Percentiles rank a stretch among this genome's conserved stretches.
Evolutionary conservation across 2,797 vertebrate species (phyloP).

Genomic region (Rhyacichthys aspro): DNA sequence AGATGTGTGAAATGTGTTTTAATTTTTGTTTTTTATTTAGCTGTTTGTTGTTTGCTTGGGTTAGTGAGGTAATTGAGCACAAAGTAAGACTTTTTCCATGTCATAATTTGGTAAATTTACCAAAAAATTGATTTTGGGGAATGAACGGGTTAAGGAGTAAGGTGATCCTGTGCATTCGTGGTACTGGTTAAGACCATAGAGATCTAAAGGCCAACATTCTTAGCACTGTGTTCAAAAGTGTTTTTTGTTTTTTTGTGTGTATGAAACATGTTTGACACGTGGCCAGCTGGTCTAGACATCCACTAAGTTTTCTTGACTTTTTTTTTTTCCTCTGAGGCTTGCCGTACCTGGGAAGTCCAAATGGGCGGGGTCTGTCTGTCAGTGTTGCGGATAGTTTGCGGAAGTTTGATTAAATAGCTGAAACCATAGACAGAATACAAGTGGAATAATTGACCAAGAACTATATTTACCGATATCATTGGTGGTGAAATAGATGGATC

Average conservation of each 20-base stretch:
- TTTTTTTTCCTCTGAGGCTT: conserved; percentile 11
- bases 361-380: conserved; percentile 15
- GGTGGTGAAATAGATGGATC: conserved; percentile 71
- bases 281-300: not conserved
- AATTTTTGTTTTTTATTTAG: not conserved
- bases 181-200: no score
- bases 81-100: no score
- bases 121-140: no score
- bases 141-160: no score
- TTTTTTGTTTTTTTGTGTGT: no score
- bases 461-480: not conserved
- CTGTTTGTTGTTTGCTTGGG: not conserved
- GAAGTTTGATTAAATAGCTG: conserved; percentile 63
- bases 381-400: conserved; percentile 63
- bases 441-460: accelerated
- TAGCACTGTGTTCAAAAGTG: no score
- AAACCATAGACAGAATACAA: conserved; percentile 4
- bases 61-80: no score
- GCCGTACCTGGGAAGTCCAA: conserved; percentile 34
- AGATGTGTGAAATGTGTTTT: conserved; percentile 8
- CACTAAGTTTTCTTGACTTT: not conserved
- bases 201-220: no score
- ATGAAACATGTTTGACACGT: no score
- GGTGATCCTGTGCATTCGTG: no score
- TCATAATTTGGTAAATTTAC: no score